phyloP scores from a whole-genome alignment of 2,113 vertebrate species.

The Myotis brandtii region DNA sequence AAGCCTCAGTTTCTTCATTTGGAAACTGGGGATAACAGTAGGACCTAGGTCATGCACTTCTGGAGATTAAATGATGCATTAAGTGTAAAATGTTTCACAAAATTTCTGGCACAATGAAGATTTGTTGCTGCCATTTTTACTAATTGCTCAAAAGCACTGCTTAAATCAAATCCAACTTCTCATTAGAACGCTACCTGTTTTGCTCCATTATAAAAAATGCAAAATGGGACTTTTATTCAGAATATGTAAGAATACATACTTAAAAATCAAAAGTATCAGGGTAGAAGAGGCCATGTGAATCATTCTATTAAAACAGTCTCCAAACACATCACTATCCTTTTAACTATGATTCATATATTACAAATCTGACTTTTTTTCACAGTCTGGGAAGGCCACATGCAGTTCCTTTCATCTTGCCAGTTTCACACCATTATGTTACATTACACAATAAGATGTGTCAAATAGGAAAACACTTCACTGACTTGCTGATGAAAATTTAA shows the following conservation, averaged over 20 bases:
- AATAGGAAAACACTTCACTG: constrained; percentile 60
- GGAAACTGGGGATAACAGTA: neutral
- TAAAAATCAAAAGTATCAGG: neutral
- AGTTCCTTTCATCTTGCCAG: constrained; percentile 7
- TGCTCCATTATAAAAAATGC: neutral
- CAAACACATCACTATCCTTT: neutral
- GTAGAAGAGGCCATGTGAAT: neutral
- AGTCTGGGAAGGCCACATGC: neutral
- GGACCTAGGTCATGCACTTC: neutral
- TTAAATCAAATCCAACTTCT: neutral
- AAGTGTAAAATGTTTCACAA: neutral
- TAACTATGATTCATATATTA: neutral
- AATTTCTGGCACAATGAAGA: neutral
- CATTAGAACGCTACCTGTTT: neutral
- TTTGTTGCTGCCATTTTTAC: neutral
- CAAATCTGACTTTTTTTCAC: neutral
- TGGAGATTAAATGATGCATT: neutral
- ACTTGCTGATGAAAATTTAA: constrained; percentile 72
- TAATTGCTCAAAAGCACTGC: neutral
- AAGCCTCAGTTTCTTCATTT: neutral
- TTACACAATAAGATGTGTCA: constrained; percentile 58
- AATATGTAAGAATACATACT: neutral
- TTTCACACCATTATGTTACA: constrained; percentile 68
- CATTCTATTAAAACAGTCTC: neutral
- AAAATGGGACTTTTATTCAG: neutral